A percentile compares a stretch with the other conserved stretches of the same genome.
Conservation (phyloP, 2,113 vertebrate species). For the Odocoileus virginianus region DNA sequence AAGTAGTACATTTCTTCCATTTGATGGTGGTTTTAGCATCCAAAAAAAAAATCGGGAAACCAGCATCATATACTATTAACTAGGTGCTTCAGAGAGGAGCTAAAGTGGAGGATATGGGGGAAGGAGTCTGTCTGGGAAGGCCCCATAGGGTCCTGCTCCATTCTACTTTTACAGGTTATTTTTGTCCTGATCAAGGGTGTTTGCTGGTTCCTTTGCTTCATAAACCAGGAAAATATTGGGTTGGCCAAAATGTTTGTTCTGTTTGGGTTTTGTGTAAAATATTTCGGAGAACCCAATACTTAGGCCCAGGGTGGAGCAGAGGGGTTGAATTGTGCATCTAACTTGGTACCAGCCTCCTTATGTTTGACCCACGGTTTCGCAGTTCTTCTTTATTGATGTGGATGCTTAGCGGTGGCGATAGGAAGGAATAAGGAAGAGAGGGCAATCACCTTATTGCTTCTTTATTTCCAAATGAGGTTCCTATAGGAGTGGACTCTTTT, state of each 20-base stretch:
- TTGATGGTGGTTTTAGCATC: neutral
- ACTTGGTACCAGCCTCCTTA: neutral
- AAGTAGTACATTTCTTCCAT: neutral
- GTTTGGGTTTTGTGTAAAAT: neutral
- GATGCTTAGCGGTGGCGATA: neutral
- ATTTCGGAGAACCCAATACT: neutral
- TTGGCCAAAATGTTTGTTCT: neutral
- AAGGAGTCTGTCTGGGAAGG: neutral
- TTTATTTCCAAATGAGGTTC: neutral
- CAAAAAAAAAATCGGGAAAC: neutral
- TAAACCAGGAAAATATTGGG: neutral
- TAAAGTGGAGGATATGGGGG: neutral
- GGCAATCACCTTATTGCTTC: neutral
- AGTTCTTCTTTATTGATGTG: neutral
- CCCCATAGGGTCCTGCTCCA: neutral
- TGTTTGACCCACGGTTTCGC: neutral
- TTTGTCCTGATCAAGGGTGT: neutral
- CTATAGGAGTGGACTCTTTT: neutral
- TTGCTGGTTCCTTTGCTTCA: neutral
- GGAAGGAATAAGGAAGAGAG: neutral
- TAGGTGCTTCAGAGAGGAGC: neutral
- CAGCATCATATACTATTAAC: neutral
- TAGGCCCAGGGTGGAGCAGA: neutral
- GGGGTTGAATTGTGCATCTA: neutral
- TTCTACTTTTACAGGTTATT: neutral